Evolutionary conservation across 1,140 invertebrate genomes (phyloP).

Genomic region (Alviniconcha marisindica): DNA sequence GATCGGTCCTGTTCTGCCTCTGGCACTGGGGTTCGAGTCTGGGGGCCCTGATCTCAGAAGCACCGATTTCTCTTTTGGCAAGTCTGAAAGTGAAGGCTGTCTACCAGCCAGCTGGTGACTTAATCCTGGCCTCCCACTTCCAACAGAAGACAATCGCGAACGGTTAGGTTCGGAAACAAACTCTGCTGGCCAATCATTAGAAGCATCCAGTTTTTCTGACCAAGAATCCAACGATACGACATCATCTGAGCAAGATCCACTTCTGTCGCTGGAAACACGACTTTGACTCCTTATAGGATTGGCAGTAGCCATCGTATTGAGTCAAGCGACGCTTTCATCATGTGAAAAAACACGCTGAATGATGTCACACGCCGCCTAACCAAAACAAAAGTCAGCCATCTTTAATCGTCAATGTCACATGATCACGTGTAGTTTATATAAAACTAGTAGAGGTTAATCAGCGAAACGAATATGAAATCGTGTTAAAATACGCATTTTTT

Average conservation of each 20-base stretch:
- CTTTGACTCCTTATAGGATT: neutral
- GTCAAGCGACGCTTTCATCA: neutral
- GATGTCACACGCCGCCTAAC: conserved; percentile 19
- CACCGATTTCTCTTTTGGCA: conserved; percentile 27
- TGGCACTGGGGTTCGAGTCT: neutral
- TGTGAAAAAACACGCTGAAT: neutral
- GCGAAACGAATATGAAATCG: conserved; percentile 2
- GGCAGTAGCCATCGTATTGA: conserved; percentile 26
- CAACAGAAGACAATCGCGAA: neutral
- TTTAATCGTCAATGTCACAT: conserved; percentile 35
- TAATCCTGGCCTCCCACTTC: neutral
- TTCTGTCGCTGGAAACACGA: neutral
- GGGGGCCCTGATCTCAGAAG: conserved; percentile 18
- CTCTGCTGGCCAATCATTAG: neutral
- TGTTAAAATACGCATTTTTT: neutral
- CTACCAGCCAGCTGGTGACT: neutral
- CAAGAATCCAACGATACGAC: conserved; percentile 58
- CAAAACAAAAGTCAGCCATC: conserved; percentile 42
- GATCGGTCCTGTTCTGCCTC: neutral
- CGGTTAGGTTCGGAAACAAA: conserved; percentile 6
- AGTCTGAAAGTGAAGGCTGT: neutral
- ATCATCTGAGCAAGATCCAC: conserved; percentile 50
- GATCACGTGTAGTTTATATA: neutral
- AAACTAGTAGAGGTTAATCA: neutral
- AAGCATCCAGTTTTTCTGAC: conserved; percentile 48